Conservation (phyloP, 2,113 vertebrate genomes). For the Marcusenius ussheri region DNA sequence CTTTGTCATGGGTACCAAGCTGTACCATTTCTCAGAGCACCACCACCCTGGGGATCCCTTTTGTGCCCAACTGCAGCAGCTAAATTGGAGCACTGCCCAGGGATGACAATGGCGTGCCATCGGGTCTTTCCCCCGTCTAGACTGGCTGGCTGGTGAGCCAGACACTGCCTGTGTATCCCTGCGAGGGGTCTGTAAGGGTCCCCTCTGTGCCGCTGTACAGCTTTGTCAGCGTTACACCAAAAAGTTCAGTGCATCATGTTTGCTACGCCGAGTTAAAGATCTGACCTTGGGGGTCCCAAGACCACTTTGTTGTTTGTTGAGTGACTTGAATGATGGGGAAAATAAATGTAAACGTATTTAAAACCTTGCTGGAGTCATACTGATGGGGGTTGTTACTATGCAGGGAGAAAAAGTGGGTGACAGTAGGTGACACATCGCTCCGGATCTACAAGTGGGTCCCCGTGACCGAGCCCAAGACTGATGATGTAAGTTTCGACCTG, state of each 20-base stretch:
- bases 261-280: background rate
- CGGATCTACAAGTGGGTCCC: conserved; percentile 99
- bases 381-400: background rate
- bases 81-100: conserved; percentile 17
- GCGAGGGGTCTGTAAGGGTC: background rate
- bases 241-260: background rate
- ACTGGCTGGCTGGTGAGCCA: conserved; percentile 10
- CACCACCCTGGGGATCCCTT: conserved; percentile 1
- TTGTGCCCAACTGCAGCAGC: conserved; percentile 13
- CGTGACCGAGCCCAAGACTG: conserved; percentile 89
- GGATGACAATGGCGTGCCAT: conserved; percentile 15
- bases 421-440: conserved; percentile 92
- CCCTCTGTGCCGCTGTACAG: background rate
- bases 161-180: background rate
- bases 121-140: conserved; percentile 17
- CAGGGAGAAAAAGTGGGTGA: conserved; percentile 99
- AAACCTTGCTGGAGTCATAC: background rate
- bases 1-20: conserved; percentile 20
- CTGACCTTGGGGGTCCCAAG: background rate
- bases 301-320: background rate
- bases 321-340: background rate
- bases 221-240: background rate
- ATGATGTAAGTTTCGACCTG: conserved; percentile 74
- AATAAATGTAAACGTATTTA: background rate
- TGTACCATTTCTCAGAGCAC: background rate